Evolutionary conservation across 2,113 vertebrate species (phyloP), one percentile per base, ranked within the genome.

Genomic region (Bos indicus): DNA sequence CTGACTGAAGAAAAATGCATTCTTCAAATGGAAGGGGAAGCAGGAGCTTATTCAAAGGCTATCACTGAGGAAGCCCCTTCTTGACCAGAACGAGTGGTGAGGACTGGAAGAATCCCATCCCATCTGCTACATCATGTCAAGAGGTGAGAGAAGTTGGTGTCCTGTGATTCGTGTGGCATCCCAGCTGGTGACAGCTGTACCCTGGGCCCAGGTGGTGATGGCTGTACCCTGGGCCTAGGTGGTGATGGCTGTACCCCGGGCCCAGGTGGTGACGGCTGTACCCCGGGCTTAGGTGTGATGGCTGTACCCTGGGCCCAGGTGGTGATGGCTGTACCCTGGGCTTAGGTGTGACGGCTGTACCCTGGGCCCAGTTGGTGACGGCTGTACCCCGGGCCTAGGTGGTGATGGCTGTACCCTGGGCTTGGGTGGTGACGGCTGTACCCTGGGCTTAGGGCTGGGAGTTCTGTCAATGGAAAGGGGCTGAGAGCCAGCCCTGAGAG

Each of bases 381-480:
- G 74, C 26, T 28, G 25, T 78, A 2, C 25, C 25, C 13, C 3
- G 40, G 26, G 25, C 59, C 1, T 0, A 2, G 59, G 12, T 2
- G 12, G 5, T 60, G 59, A 60, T 0, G 12, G 28, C 12, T 30
- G 13, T 30, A 0, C 26, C 59, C 12, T 0, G 2, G 59, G 26
- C 59, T 0, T 6, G 6, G 5, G 59, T 30, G 26, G 6, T 60
- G 59, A 60, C 0, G 2, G 59, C 59, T 67, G 8, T 36, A 0
- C 9, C 64, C 64, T 0, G 60, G 28, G 28, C 60, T 71, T 71
- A 82, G 48, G 30, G 33, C 17, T 21, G 48, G 80, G 48, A 82
- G 10, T 52, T 82, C 33, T n/a, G 80, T 52, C 30, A 6, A 26
- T 30, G 46, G 46, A 81, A 78, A 51, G 46, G 5, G 78, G 16